A percentile compares a stretch with the other conserved stretches of the same genome.
Evolutionary conservation across 2,888 invertebrate genomes (phyloP).

Genomic region (Zele albiditarsus): DNA sequence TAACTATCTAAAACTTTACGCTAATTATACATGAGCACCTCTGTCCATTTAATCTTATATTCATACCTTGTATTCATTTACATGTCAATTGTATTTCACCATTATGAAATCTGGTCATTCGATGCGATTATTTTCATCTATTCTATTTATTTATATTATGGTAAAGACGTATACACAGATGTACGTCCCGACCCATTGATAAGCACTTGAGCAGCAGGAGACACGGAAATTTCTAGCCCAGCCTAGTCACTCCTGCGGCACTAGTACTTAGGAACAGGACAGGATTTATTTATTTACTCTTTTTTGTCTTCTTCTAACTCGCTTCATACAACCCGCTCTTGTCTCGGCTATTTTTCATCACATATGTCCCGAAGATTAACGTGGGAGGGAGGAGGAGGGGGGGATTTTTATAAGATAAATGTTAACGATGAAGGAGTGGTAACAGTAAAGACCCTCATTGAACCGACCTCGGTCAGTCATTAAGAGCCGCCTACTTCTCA

Average conservation of each 20-base stretch:
- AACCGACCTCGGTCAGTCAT: slow-evolving; percentile 65
- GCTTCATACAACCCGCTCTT: not conserved
- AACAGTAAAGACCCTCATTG: slow-evolving; percentile 60
- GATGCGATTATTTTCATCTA: slow-evolving; percentile 31
- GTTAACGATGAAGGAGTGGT: slow-evolving; percentile 14
- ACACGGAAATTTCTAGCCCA: slow-evolving; percentile 72
- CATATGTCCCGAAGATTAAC: not conserved
- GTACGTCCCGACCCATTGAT: slow-evolving; percentile 80
- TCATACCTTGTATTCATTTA: not conserved
- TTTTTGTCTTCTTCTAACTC: not conserved
- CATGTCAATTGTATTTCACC: not conserved
- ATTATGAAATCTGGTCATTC: not conserved
- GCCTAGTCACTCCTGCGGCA: slow-evolving; percentile 89
- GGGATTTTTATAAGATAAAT: slow-evolving; percentile 21
- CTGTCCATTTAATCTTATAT: too few relatives aligned
- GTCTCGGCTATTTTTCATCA: not conserved
- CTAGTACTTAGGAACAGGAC: slow-evolving; percentile 94
- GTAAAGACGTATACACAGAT: slow-evolving; percentile 46
- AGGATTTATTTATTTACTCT: slow-evolving; percentile 62
- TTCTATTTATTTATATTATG: slow-evolving; percentile 24
- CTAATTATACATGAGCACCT: too few relatives aligned
- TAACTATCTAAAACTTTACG: not conserved
- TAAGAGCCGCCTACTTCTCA: slow-evolving; percentile 59
- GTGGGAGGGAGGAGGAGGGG: not conserved
- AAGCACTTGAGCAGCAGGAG: slow-evolving; percentile 95